phyloP scores from a whole-genome alignment of 2,113 vertebrate genomes.

The Phoxinus phoxinus region DNA sequence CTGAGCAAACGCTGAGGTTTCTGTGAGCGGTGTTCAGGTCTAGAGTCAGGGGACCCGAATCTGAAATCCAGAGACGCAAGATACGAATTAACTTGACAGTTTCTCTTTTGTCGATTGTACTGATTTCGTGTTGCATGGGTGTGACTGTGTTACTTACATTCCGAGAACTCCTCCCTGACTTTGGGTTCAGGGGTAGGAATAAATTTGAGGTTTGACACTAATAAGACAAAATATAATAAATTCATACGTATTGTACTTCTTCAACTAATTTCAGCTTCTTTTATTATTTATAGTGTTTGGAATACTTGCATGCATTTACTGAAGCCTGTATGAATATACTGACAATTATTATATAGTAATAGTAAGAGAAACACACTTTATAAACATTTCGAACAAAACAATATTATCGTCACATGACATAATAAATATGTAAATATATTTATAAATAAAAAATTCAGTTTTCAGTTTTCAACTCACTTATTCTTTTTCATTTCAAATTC shows the following conservation, averaged over 20 bases:
- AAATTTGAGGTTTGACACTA: constrained; percentile 32
- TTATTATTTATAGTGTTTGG: not conserved
- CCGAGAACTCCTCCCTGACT: constrained; percentile 34
- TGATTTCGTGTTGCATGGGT: not conserved
- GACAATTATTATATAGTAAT: not conserved
- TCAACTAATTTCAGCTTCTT: not conserved
- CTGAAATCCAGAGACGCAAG: constrained; percentile 26
- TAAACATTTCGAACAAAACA: not conserved
- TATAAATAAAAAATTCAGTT: too few relatives aligned
- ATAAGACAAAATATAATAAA: not conserved
- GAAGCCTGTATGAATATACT: not conserved
- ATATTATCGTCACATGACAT: not conserved
- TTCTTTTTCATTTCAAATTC: too few relatives aligned
- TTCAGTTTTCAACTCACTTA: too few relatives aligned
- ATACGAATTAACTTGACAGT: not conserved
- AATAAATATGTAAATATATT: too few relatives aligned
- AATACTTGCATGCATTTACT: not conserved
- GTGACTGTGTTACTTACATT: constrained; percentile 32
- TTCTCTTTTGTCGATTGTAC: not conserved
- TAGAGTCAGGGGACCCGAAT: constrained; percentile 36
- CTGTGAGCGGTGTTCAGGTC: constrained; percentile 39
- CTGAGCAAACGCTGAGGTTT: constrained; percentile 5
- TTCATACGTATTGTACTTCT: not conserved
- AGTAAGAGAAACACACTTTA: not conserved
- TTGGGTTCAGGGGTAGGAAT: constrained; percentile 36